Base-by-base conservation (phyloP, 2,888 invertebrate genomes). In the Ommatoiulus sabulosus region DNA sequence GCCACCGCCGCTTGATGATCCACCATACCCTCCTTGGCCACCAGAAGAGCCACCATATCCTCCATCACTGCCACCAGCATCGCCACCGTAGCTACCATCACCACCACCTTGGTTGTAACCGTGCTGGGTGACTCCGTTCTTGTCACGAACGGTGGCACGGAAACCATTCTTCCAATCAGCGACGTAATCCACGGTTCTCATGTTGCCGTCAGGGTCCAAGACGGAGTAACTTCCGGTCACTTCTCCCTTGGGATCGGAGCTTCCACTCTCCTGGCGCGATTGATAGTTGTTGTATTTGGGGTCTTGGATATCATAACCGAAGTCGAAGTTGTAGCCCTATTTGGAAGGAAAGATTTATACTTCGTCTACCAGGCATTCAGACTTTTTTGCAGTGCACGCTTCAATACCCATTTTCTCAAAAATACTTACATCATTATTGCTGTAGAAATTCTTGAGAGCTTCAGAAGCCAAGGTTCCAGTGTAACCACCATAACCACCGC, bases 241-340 rank as follows among this genome's bases (percentile, higher is more conserved):
- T 0, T 94, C 94, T 91, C 96, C 95, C 20, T 90, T 88, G 3
- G 96, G 96, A 35, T 87, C 89, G 43, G 84, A 17, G 91, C 95
- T 94, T 89, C 96, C 94, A 8, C 94, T 94, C 92, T 96, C 96
- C 90, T 95, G 94, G 90, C 95, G 96, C 91, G 94, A 95, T 92
- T 96, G 96, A 89, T 94, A 94, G 92, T 96, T 96, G 88, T 95
- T 95, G 43, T 95, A 95, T 90, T 94, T 93, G 6, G 95, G 95
- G 92, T 96, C 96, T 91, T 96, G 95, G 57, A 96, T 95, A 87
- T 96, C 96, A 91, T 96, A 96, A 0, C 95, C 94, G 92, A 95
- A 96, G 80, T 94, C 94, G 92, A 96, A 95, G 20, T 96, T 96
- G 91, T 95, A 95, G 1, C 95, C 96, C 95, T 95, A 91, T 84